A percentile compares a stretch with the other conserved stretches of the same genome.
phyloP scores from a whole-genome alignment of 2,797 vertebrate species.

The Diplodus sargus region DNA sequence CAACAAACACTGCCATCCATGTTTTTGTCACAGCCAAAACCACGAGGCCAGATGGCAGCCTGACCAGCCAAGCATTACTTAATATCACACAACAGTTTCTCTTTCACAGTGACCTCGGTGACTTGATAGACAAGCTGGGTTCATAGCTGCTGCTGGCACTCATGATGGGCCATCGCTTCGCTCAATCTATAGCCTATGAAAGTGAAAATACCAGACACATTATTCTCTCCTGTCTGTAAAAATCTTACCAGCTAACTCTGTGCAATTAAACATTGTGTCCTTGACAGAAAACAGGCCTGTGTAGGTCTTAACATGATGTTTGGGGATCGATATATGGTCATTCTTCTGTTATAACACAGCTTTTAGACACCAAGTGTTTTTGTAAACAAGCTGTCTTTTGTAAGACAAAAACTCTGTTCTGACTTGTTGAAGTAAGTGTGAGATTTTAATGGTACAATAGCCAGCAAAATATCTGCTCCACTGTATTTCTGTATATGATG shows the following conservation, averaged over 20 bases:
- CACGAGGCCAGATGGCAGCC: slow-evolving; percentile 31
- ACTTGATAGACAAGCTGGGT: slow-evolving; percentile 1
- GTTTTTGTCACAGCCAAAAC: slow-evolving; percentile 1
- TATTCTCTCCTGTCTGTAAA: neutral
- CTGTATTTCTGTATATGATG: too few relatives aligned
- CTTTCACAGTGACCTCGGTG: slow-evolving; percentile 16
- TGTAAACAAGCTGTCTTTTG: neutral
- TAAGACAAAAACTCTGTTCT: neutral
- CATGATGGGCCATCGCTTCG: neutral
- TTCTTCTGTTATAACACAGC: neutral
- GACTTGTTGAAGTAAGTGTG: neutral
- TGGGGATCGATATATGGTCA: neutral
- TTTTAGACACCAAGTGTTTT: neutral
- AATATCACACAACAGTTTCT: slow-evolving; percentile 13
- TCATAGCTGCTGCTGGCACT: slow-evolving; percentile 16
- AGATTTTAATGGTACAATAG: too few relatives aligned
- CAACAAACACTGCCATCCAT: neutral
- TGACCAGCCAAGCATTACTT: slow-evolving; percentile 39
- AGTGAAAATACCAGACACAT: neutral
- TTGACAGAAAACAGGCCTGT: neutral
- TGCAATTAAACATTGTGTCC: neutral
- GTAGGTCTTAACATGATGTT: neutral
- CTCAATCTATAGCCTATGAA: neutral
- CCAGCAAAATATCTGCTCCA: too few relatives aligned
- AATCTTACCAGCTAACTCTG: neutral